These are phyloP conservation scores for Chrysomallon squamiferum DNA, from an alignment of 1,140 invertebrate species.

Conservation along the genomic window DNA sequence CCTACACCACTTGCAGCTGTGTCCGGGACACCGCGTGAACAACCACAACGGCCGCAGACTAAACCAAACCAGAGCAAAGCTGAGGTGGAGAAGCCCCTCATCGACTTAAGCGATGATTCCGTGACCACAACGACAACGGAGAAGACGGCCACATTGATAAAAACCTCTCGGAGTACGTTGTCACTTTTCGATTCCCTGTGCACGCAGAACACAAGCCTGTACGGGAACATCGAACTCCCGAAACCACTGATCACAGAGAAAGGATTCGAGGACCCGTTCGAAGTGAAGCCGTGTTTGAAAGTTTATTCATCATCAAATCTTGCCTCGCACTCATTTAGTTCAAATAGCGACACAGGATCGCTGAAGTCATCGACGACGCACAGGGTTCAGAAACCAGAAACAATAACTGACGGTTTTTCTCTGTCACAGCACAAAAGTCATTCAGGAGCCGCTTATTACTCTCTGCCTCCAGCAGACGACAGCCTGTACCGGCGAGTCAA, in stretches of 20 bases:
- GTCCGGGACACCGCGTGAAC: constrained; percentile 1
- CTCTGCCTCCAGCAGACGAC: constrained; percentile 20
- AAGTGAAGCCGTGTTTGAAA: constrained; percentile 26
- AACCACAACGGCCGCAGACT: constrained; percentile 12
- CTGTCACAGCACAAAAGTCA: neutral
- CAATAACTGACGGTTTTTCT: neutral
- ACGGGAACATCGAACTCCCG: constrained; percentile 43
- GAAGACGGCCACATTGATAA: constrained; percentile 15
- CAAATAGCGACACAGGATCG: neutral
- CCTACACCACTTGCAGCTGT: constrained; percentile 2
- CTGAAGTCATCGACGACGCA: neutral
- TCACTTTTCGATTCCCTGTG: constrained; percentile 52
- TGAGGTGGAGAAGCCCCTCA: constrained; percentile 53
- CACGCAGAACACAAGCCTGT: constrained; percentile 20
- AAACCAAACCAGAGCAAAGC: constrained; percentile 1
- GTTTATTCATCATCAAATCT: neutral
- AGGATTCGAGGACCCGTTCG: constrained; percentile 45
- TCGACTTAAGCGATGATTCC: constrained; percentile 58
- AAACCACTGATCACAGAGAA: constrained; percentile 39
- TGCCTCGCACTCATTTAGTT: neutral
- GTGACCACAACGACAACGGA: constrained; percentile 11
- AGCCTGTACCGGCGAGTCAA: neutral
- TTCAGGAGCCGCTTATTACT: constrained; percentile 4
- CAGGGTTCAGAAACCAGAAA: neutral
- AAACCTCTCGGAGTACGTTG: constrained; percentile 29